Conservation (phyloP, 2,113 vertebrate species). For the Suncus etruscus region DNA sequence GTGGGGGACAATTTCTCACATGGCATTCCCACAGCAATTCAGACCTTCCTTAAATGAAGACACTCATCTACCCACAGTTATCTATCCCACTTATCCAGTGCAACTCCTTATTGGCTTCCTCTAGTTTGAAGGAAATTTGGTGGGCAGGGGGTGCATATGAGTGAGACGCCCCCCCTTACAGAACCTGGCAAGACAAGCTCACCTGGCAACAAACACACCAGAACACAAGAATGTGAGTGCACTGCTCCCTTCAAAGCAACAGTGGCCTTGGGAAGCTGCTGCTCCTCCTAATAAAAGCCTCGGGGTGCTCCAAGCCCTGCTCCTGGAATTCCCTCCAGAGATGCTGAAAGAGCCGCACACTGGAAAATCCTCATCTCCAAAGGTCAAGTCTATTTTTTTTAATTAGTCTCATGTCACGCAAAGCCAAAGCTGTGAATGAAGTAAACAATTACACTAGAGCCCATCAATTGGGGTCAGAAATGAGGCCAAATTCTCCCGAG, state of each 20-base stretch:
- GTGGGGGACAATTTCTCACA: background rate
- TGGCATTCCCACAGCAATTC: background rate
- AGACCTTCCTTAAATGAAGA: background rate
- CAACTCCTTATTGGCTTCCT: background rate
- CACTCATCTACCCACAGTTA: background rate
- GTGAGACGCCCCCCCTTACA: background rate
- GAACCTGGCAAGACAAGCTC: background rate
- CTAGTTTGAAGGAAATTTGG: background rate
- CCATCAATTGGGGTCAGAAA: slow-evolving; percentile 67
- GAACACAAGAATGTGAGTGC: background rate
- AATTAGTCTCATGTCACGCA: slow-evolving; percentile 32
- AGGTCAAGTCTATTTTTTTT: slow-evolving; percentile 48
- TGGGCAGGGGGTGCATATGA: background rate
- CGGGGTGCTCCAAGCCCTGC: background rate
- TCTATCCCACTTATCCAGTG: background rate
- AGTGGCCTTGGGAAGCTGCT: background rate
- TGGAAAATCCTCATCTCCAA: too few species aligned
- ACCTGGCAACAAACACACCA: background rate
- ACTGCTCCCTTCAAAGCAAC: background rate
- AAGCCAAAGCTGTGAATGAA: slow-evolving; percentile 41
- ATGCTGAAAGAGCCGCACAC: background rate
- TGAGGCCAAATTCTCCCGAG: slow-evolving; percentile 42
- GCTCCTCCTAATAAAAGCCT: slow-evolving; percentile 36
- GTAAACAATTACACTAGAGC: slow-evolving; percentile 32
- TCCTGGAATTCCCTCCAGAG: slow-evolving; percentile 56